These are phyloP conservation scores for Dendroctonus ponderosae DNA, from an alignment of 1,140 invertebrate species.

Conservation along the genomic window DNA sequence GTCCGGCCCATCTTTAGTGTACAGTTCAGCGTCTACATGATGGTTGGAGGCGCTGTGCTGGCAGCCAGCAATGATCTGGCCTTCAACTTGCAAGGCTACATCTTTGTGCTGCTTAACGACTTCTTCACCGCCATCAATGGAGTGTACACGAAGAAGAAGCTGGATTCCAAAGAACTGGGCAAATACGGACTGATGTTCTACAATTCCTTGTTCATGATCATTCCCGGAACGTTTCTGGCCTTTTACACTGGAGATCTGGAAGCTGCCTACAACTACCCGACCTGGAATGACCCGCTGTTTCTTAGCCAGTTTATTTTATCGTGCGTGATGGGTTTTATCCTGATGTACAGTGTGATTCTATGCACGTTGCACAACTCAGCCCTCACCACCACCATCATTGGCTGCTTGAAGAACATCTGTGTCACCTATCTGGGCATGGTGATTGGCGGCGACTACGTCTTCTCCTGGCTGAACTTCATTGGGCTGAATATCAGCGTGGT, in stretches of 20 bases:
- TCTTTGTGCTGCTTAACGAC: constrained; percentile 85
- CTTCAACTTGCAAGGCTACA: constrained; percentile 88
- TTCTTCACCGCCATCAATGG: constrained; percentile 94
- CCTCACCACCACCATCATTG: constrained; percentile 96
- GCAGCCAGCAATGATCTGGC: constrained; percentile 90
- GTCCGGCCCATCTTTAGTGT: constrained; percentile 67
- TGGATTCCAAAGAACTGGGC: constrained; percentile 90
- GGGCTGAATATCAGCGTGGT: constrained; percentile 90
- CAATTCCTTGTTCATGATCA: constrained; percentile 93
- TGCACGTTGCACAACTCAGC: constrained; percentile 97
- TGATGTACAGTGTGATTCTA: constrained; percentile 92
- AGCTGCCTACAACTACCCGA: constrained; percentile 61
- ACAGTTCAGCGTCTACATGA: constrained; percentile 90
- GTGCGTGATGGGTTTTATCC: constrained; percentile 94
- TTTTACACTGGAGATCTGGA: constrained; percentile 78
- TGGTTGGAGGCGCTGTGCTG: constrained; percentile 91
- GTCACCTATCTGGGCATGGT: constrained; percentile 95
- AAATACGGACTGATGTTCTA: constrained; percentile 97
- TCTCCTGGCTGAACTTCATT: constrained; percentile 88
- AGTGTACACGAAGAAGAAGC: constrained; percentile 95
- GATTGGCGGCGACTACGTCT: constrained; percentile 96
- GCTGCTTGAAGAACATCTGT: constrained; percentile 92
- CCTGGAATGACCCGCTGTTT: constrained; percentile 79
- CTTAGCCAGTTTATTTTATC: constrained; percentile 82
- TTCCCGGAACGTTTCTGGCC: constrained; percentile 75